Evolutionary conservation across 2,113 vertebrate genomes (phyloP), one percentile per base, ranked within the genome.

Genomic region (Amblyopsis rosae): DNA sequence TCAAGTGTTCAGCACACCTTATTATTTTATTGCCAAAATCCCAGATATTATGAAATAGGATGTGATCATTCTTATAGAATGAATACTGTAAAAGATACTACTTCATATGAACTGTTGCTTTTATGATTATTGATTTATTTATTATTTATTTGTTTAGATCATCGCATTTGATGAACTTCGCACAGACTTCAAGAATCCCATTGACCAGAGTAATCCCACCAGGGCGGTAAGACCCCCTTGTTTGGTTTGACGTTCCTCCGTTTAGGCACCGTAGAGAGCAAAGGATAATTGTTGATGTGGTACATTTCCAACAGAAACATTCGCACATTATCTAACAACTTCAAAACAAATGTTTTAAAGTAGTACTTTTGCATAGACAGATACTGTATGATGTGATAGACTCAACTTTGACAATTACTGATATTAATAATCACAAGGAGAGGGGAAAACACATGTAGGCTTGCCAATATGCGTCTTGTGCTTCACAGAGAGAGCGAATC

Each of bases 121-220:
- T 41, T 41, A 41, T 41, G 5, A 41, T 41, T 41, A 41, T 26
- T 26, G 26, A 26, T 26, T 26, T 26, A 26, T 26, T 26, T 26
- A 26, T 41, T 41, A 41, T 41, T 41, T 41, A 41, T 84, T 78
- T 67, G 86, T 87, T 66, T 92, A 99, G 98, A 98, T 99, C 74
- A 99, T 98, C 12, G 96, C 98, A 13, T 99, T 99, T 81, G 98
- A 99, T 82, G 97, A 99, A 75, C 92, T 99, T 74, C 94, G 95
- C 75, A 98, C 96, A 7, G 98, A 99, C 91, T 98, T 99, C 92
- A 99, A 98, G 93, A 99, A 94, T 88, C 98, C 98, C 45, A 95
- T 99, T 65, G 98, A 99, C 89, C 96, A 99, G 91, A 95, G 98
- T 89, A 98, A 98, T 90, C 97, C 98, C 1, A 95, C 93, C 73